Evolutionary conservation across 2,797 vertebrate species (phyloP).

Genomic region (Epinephelus awoara): DNA sequence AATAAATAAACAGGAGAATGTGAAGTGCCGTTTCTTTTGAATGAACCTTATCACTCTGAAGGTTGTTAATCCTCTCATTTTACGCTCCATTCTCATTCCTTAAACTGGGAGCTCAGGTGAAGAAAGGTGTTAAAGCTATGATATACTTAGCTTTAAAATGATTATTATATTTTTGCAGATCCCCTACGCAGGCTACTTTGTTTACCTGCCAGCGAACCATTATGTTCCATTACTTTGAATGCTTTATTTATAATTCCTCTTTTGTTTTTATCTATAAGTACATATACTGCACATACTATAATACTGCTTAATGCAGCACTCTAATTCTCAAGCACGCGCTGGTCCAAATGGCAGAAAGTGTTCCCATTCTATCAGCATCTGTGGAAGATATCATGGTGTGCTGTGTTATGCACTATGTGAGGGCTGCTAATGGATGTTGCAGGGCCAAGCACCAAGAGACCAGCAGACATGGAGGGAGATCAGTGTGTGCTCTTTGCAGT

Average conservation of each 20-base stretch:
- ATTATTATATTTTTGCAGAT: not conserved
- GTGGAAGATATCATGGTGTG: conserved; percentile 50
- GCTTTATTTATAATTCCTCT: not conserved
- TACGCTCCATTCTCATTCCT: not conserved
- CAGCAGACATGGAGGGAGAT: conserved; percentile 51
- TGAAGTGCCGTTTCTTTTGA: conserved; percentile 35
- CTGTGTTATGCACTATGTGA: conserved; percentile 55
- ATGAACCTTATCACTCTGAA: conserved; percentile 57
- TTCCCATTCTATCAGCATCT: conserved; percentile 51
- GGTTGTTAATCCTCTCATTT: conserved; percentile 2
- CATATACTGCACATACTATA: not conserved
- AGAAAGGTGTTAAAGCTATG: not conserved
- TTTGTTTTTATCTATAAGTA: not conserved
- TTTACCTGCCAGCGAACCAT: not conserved
- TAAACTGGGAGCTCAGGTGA: not conserved
- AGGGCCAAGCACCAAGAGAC: conserved; percentile 60
- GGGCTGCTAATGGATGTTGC: conserved; percentile 76
- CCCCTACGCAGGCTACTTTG: not conserved
- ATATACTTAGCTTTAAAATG: not conserved
- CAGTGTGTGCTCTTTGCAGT: conserved; percentile 63
- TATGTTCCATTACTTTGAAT: not conserved
- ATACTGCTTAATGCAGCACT: conserved; percentile 18
- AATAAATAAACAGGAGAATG: not conserved
- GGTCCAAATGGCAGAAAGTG: conserved; percentile 49
- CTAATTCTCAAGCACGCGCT: conserved; percentile 14